These are phyloP conservation scores for Nautilus pompilius DNA, from an alignment of 1,140 invertebrate species.

Conservation along the genomic window DNA sequence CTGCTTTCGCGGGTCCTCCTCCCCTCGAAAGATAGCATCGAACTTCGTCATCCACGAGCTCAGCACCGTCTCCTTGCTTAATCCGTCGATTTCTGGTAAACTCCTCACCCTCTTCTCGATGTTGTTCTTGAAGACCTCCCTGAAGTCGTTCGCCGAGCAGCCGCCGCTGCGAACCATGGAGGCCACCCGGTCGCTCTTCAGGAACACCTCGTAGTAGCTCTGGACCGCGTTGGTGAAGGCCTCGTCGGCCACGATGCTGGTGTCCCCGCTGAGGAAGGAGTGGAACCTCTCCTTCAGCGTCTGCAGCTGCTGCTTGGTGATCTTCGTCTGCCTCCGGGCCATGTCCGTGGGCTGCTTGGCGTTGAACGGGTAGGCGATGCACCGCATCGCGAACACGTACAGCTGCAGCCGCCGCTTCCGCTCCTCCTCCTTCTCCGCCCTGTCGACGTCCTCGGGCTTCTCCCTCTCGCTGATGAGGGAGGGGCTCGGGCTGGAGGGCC, in stretches of 20 bases:
- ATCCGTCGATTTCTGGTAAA: slow-evolving; percentile 96
- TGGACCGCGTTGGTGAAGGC: slow-evolving; percentile 98
- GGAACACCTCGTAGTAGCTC: slow-evolving; percentile 95
- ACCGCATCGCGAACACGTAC: slow-evolving; percentile 97
- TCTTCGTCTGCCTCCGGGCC: slow-evolving; percentile 72
- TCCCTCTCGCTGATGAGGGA: slow-evolving; percentile 75
- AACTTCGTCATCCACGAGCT: slow-evolving; percentile 99
- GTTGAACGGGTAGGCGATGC: slow-evolving; percentile 98
- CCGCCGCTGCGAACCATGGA: slow-evolving; percentile 96
- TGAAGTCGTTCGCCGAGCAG: slow-evolving; percentile 96
- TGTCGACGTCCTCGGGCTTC: slow-evolving; percentile 43
- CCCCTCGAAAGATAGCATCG: slow-evolving; percentile 95
- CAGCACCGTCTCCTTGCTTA: slow-evolving; percentile 98
- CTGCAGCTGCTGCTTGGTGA: slow-evolving; percentile 93
- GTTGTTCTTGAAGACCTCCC: slow-evolving; percentile 95
- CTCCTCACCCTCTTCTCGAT: slow-evolving; percentile 95
- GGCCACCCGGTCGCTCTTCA: slow-evolving; percentile 91
- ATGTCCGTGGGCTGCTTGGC: slow-evolving; percentile 98
- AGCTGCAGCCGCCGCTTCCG: slow-evolving; percentile 71
- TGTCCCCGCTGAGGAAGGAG: slow-evolving; percentile 77
- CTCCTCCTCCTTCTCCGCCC: slow-evolving; percentile 53
- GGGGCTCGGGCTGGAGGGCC: slow-evolving; percentile 78
- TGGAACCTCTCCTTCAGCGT: slow-evolving; percentile 93
- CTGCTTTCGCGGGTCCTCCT: slow-evolving; percentile 55
- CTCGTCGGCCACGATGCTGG: slow-evolving; percentile 93